Evolutionary conservation across 2,888 invertebrate genomes (phyloP).

Genomic region (Aphodius granarius): DNA sequence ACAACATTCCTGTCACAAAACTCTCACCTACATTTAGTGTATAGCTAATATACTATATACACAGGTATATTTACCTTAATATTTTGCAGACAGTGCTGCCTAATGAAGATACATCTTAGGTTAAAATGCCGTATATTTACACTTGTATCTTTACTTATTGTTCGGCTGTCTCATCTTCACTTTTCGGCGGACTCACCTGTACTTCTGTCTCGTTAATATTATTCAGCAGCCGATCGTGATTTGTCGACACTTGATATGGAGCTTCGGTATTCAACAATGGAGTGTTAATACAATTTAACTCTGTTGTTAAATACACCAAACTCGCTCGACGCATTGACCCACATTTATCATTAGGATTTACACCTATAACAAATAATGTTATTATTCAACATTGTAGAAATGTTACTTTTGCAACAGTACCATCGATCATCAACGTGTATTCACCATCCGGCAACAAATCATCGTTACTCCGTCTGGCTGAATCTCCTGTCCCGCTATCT

Average conservation of each 20-base stretch:
- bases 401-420: conserved; percentile 25
- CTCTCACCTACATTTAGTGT: conserved; percentile 24
- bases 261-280: conserved; percentile 43
- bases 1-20: conserved; percentile 40
- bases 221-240: conserved; percentile 44
- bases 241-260: conserved; percentile 43
- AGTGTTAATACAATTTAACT: conserved; percentile 39
- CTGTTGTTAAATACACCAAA: conserved; percentile 38
- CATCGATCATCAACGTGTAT: conserved; percentile 43
- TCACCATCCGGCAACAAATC: conserved; percentile 48
- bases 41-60: conserved; percentile 11
- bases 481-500: conserved; percentile 81
- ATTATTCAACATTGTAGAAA: background rate
- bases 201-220: conserved; percentile 9
- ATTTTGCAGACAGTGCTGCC: background rate
- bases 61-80: too few relatives aligned
- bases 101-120: background rate
- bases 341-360: conserved; percentile 30
- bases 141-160: conserved; percentile 7
- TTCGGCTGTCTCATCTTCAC: background rate
- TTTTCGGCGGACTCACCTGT: background rate
- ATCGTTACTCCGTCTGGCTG: conserved; percentile 69
- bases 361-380: conserved; percentile 29
- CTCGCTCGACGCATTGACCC: conserved; percentile 38
- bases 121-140: background rate